Base-by-base conservation (phyloP, 1,140 invertebrate species). In the Acromyrmex charruanus region DNA sequence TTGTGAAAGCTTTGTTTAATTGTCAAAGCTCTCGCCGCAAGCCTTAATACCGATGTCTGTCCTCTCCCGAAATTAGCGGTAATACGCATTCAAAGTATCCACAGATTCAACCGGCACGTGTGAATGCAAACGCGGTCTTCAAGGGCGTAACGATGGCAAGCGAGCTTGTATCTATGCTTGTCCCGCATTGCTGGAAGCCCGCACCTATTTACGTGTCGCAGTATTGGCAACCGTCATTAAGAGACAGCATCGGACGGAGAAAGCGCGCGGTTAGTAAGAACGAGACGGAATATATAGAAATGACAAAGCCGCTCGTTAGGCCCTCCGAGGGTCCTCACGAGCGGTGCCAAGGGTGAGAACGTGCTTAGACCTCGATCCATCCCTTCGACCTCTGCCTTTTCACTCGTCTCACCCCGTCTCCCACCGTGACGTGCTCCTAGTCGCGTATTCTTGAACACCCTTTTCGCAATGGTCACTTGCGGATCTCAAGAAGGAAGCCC, bases 291-390 rank as follows among this genome's bases (percentile, higher is more conserved):
- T 87, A 87, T 86, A 92, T 87, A 93, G 92, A 93, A 92, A 95
- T 94, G 93, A 94, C 94, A 94, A 94, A 94, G 94, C 93, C 91
- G 93, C 93, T 94, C 94, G 94, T 95, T 94, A 95, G 94, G 94
- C 92, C 93, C 93, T 93, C 92, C 89, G 90, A 95, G 94, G 93
- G 92, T 94, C 94, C 94, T 95, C 94, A 94, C 92, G 91, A 92
- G 91, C 92, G 91, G 91, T 90, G 90, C 93, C 93, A 94, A 94
- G 94, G 94, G 93, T 93, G 94, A 94, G 93, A 94, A 94, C 94
- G 94, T 94, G 94, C 94, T 94, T 94, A 94, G 93, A 91, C 92
- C 92, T 93, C 90, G 88, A 94, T 94, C 93, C 85, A 65, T 94
- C 93, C 94, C 93, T 95, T 94, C 94, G 89, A 91, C 91, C 89